phyloP scores from a whole-genome alignment of 2,888 invertebrate species.

The Tiliacea citrago region DNA sequence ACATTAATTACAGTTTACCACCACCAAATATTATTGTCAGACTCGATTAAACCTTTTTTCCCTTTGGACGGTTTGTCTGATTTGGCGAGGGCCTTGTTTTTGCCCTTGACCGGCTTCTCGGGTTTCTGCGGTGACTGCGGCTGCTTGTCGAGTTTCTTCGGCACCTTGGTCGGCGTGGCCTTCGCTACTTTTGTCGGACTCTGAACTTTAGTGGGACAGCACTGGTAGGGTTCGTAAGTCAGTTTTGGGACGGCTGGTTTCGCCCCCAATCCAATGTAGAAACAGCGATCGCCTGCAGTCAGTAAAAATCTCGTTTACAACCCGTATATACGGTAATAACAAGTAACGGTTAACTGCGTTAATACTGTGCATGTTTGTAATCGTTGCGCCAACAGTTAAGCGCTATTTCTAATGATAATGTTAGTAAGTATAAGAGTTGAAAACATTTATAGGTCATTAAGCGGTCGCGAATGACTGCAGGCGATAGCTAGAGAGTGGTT shows the following conservation, averaged over 20 bases:
- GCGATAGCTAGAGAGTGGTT: constrained; percentile 90
- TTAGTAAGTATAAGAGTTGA: constrained; percentile 88
- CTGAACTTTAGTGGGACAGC: constrained; percentile 96
- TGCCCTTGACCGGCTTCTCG: constrained; percentile 84
- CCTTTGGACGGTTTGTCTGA: constrained; percentile 91
- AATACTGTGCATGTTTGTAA: constrained; percentile 85
- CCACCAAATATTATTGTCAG: constrained; percentile 96
- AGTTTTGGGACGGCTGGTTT: constrained; percentile 94
- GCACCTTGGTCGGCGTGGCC: constrained; percentile 92
- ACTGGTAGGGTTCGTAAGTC: constrained; percentile 97
- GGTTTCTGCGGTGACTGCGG: constrained; percentile 83
- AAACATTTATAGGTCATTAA: constrained; percentile 87
- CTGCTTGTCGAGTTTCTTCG: constrained; percentile 88
- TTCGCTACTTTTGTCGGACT: constrained; percentile 95
- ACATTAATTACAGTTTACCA: constrained; percentile 90
- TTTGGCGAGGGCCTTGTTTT: constrained; percentile 90
- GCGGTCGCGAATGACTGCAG: constrained; percentile 92
- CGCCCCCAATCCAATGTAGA: constrained; percentile 98
- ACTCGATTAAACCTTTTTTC: constrained; percentile 96
- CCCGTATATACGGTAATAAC: constrained; percentile 84
- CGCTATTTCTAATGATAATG: constrained; percentile 87
- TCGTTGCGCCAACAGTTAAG: constrained; percentile 83
- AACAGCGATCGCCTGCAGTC: constrained; percentile 99
- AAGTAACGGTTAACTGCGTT: constrained; percentile 86
- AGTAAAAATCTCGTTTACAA: constrained; percentile 95